Conservation (phyloP, 2,797 vertebrate genomes). For the Xenentodon cancila region DNA sequence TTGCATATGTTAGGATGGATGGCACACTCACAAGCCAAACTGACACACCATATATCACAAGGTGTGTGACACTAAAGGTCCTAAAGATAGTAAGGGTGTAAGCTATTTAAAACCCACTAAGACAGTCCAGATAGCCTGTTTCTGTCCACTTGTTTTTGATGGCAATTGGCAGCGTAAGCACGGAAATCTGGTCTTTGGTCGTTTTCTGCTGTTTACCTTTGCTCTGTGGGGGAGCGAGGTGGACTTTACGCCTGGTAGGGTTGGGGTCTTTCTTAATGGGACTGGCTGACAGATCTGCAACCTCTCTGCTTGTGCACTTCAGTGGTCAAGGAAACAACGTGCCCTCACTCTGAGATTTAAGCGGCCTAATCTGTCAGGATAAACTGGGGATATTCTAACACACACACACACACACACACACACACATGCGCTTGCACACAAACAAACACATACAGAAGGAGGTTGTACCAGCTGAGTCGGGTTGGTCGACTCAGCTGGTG, state of each 20-base stretch:
- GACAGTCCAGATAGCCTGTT: constrained; percentile 52
- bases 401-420: constrained; percentile 23
- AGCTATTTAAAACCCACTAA: constrained; percentile 52
- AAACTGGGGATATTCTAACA: constrained; percentile 73
- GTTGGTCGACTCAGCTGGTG: constrained; percentile 56
- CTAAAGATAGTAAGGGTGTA: constrained; percentile 26
- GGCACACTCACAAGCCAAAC: constrained; percentile 60
- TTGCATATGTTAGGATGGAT: constrained; percentile 73
- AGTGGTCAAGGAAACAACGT: constrained; percentile 73
- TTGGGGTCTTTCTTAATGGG: constrained; percentile 39
- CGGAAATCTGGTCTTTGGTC: constrained; percentile 81
- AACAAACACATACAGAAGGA: constrained; percentile 28
- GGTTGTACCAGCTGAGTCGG: constrained; percentile 52
- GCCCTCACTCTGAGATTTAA: constrained; percentile 73
- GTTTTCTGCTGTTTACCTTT: constrained; percentile 66
- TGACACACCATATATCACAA: constrained; percentile 21
- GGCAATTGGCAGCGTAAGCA: constrained; percentile 83
- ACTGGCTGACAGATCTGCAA: constrained; percentile 50
- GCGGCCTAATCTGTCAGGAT: constrained; percentile 80
- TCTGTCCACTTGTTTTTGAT: constrained; percentile 79
- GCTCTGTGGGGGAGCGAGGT: constrained; percentile 44
- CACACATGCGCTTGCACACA: constrained; percentile 23
- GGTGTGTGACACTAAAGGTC: constrained; percentile 44
- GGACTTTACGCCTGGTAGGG: constrained; percentile 15
- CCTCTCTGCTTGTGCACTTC: constrained; percentile 61